Percentiles rank a stretch among this genome's conserved stretches.
Evolutionary conservation across 2,797 vertebrate genomes (phyloP).

Genomic region (Peromyscus melanophrys): DNA sequence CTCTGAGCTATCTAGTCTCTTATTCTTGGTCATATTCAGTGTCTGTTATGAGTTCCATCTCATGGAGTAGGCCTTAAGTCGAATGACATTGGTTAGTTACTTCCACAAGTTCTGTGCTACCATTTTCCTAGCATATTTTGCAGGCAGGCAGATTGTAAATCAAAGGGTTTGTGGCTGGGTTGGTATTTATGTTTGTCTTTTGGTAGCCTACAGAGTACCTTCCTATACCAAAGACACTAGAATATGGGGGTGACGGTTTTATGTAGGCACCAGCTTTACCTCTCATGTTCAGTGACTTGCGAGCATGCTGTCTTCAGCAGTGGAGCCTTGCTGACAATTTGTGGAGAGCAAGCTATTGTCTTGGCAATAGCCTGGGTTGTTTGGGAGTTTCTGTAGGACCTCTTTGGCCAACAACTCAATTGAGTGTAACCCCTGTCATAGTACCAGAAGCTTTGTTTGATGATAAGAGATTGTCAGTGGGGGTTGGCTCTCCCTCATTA

Average conservation of each 20-base stretch:
- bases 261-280: neutral
- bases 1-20: neutral
- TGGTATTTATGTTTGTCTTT: neutral
- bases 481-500: neutral
- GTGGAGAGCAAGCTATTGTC: neutral
- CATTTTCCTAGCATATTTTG: neutral
- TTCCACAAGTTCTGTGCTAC: neutral
- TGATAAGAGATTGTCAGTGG: neutral
- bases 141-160: neutral
- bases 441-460: neutral
- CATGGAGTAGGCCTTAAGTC: neutral
- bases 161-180: neutral
- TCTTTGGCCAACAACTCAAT: neutral
- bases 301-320: neutral
- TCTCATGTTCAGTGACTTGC: neutral
- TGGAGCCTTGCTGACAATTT: neutral
- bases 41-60: neutral
- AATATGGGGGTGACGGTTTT: neutral
- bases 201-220: neutral
- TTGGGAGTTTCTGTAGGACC: neutral
- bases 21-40: neutral
- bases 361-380: neutral
- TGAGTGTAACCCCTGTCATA: neutral
- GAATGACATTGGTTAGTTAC: neutral
- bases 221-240: neutral